These are phyloP conservation scores for Lutraria lutraria DNA, from an alignment of 2,888 invertebrate species.

Conservation along the genomic window DNA sequence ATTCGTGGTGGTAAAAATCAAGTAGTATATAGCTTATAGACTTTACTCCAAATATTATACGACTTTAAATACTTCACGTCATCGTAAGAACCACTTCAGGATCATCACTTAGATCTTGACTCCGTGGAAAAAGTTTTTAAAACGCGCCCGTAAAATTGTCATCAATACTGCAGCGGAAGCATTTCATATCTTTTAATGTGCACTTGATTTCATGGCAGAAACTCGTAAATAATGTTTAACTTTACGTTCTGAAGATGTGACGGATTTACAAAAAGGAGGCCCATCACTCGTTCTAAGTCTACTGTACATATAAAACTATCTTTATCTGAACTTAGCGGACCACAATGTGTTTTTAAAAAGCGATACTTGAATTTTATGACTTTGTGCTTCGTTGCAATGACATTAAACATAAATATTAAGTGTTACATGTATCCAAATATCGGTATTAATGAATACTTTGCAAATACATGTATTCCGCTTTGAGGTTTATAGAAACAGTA, in stretches of 20 bases:
- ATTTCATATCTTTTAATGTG: background rate
- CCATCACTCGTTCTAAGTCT: slow-evolving; percentile 22
- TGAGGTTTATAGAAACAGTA: no score
- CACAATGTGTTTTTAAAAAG: slow-evolving; percentile 5
- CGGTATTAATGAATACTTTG: background rate
- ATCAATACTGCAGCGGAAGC: slow-evolving; percentile 7
- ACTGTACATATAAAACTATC: slow-evolving; percentile 29
- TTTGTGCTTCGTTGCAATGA: slow-evolving; percentile 7
- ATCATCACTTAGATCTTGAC: background rate
- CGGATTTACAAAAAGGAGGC: slow-evolving; percentile 32
- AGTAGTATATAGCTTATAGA: slow-evolving; percentile 1
- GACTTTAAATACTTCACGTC: background rate
- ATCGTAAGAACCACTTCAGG: background rate
- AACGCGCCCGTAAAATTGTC: background rate
- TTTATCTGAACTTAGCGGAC: slow-evolving; percentile 24
- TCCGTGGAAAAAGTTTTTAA: background rate
- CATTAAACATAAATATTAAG: background rate
- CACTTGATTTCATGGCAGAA: slow-evolving; percentile 31
- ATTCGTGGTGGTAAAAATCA: slow-evolving; percentile 3
- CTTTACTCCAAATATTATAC: background rate
- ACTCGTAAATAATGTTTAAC: slow-evolving; percentile 27
- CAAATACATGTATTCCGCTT: background rate
- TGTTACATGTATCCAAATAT: background rate
- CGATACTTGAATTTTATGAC: slow-evolving; percentile 12
- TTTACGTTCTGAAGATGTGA: slow-evolving; percentile 29